Base-by-base conservation (phyloP, 2,797 vertebrate species). In the Sitta carolinensis region DNA sequence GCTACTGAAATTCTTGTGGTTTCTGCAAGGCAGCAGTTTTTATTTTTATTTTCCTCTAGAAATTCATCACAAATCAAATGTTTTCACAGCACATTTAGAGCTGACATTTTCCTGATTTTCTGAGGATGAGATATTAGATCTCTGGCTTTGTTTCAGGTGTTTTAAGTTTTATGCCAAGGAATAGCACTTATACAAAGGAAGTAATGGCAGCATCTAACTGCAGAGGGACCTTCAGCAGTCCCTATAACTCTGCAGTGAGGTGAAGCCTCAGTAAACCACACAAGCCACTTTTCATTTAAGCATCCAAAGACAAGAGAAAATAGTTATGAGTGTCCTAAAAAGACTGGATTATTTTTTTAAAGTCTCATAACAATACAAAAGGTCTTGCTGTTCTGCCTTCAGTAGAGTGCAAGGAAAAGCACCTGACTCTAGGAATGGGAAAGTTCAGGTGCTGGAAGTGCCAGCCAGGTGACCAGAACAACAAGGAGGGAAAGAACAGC, bases 21-120 rank as follows among this genome's bases (percentile, higher is more conserved):
- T 95, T 92, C 76, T 86, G 67, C 78, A 92, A 94, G 62, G 15
- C n/a, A 86, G 73, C 61, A 95, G 8, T 84, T 89, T 81, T 85
- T 93, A 90, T 90, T 80, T 76, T 80, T 79, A 84, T 84, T 90
- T 84, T 84, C 16, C 20, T 36, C 23, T 13, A 13, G 18, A 70
- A 89, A 45, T 79, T 79, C 8, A 76, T 73, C 62, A 83, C 36
- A 84, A 81, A 83, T 75, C 51, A 69, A 88, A 47, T 86, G 75
- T 87, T 94, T 96, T 78, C 84, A 88, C 67, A 84, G 77, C 25
- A 88, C 38, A 70, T 82, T 77, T 78, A 45, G 12, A 73, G 12
- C 32, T 25, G 34, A 64, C 52, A 59, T 87, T 90, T 94, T 13
- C 38, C 36, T 50, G 38, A 29, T 91, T 92, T 92, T 78, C 80